These are phyloP conservation scores for Cepaea nemoralis DNA, from an alignment of 1,140 invertebrate genomes.

Conservation along the genomic window DNA sequence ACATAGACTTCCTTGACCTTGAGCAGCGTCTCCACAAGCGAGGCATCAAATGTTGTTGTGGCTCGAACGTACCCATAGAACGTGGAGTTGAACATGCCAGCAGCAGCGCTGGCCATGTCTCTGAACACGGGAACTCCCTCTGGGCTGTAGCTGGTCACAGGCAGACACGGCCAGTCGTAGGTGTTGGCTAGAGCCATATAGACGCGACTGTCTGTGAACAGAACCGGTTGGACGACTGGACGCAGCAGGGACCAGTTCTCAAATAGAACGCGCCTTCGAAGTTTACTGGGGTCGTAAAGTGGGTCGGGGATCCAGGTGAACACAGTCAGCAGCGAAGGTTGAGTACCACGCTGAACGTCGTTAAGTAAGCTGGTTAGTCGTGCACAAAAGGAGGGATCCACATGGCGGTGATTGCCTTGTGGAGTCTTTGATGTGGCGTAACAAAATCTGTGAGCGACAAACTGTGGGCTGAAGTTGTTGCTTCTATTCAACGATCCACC, in stretches of 20 bases:
- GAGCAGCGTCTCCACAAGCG: conserved; percentile 10
- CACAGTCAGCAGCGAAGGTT: conserved; percentile 5
- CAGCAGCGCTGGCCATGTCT: neutral
- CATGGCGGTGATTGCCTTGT: neutral
- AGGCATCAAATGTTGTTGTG: conserved; percentile 15
- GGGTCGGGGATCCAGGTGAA: conserved; percentile 31
- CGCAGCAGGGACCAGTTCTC: conserved; percentile 8
- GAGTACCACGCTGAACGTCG: neutral
- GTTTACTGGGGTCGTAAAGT: neutral
- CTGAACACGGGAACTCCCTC: conserved; percentile 12
- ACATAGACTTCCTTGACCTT: neutral
- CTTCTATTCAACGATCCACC: too few species aligned
- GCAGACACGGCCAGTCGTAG: conserved; percentile 19
- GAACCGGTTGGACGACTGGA: conserved; percentile 18
- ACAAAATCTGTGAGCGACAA: conserved; percentile 6
- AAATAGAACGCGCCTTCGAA: neutral
- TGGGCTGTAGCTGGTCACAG: neutral
- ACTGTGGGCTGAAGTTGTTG: neutral
- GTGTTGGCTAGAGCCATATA: conserved; percentile 21
- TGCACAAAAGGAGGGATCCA: conserved; percentile 12
- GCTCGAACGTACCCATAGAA: conserved; percentile 29
- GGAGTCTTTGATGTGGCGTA: neutral
- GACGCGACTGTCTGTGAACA: conserved; percentile 16
- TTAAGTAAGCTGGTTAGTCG: neutral
- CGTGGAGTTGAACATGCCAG: neutral